Conservation (phyloP, 2,888 invertebrate genomes). For the Kryphioiulus occultus region DNA sequence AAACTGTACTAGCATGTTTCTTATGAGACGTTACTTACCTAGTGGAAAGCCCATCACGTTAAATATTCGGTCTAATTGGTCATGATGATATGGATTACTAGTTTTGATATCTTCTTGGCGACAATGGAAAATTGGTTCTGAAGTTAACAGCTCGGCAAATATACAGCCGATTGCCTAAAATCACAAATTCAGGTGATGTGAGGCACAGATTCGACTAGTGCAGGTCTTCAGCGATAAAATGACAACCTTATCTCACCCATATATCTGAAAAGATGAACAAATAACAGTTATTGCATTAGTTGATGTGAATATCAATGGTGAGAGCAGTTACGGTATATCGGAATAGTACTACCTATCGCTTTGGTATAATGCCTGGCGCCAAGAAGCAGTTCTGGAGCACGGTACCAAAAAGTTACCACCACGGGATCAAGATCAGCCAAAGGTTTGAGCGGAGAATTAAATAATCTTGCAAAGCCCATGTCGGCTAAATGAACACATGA, state of each 20-base stretch:
- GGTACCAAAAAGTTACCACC: conserved; percentile 99
- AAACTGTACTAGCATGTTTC: neutral
- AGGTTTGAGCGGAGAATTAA: conserved; percentile 97
- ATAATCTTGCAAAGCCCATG: conserved; percentile 98
- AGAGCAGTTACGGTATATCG: conserved; percentile 7
- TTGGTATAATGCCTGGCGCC: conserved; percentile 98
- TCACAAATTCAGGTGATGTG: conserved; percentile 78
- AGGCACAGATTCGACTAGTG: conserved; percentile 39
- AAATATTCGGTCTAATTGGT: conserved; percentile 97
- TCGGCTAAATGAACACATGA: conserved; percentile 74
- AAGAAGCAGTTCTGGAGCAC: conserved; percentile 93
- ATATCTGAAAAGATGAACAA: neutral
- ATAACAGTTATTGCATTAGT: too few relatives aligned
- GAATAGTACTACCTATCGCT: conserved; percentile 77
- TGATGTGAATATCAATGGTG: neutral
- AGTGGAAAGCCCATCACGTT: conserved; percentile 99
- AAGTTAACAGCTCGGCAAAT: conserved; percentile 97
- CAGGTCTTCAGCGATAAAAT: neutral
- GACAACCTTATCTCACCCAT: neutral
- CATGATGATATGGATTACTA: conserved; percentile 98
- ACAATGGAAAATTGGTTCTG: conserved; percentile 99
- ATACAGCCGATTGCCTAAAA: conserved; percentile 99
- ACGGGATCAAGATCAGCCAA: conserved; percentile 98
- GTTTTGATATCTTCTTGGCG: conserved; percentile 99
- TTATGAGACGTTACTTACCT: conserved; percentile 59